Evolutionary conservation across 1,140 invertebrate species (phyloP), one percentile per base, ranked within the genome.

Genomic region (Diprion similis): DNA sequence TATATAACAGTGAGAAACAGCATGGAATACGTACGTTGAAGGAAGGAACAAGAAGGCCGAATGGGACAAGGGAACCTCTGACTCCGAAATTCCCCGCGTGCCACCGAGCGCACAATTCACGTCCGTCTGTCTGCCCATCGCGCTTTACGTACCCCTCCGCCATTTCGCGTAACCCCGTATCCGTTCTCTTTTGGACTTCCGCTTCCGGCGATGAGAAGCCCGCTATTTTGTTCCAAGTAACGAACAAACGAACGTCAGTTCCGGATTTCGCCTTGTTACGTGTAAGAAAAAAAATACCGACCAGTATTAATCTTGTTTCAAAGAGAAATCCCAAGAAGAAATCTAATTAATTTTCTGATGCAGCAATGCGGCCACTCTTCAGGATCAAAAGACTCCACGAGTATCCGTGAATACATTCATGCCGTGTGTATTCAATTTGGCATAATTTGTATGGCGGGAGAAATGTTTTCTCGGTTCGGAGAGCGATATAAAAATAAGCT

Each of bases 41-140:
- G 51, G 24, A 37, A 4, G 51, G 51, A 59, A 59, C 3, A 59
- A 59, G 51, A n/a, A 8, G 51, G 51, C 51, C 51, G 51, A 11
- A 37, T 37, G 24, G 2, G 51, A 59, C 51, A 8, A 59, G 51
- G 11, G n/a, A 59, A 59, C 51, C 8, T 8, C 51, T 13, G 51
- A 59, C 51, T 59, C 51, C n/a, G 51, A n/a, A 59, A 59, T 59
- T 59, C 51, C n/a, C 51, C 51, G 51, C 51, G 51, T 59, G 51
- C 51, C 51, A 13, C 51, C 11, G n/a, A n/a, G 11, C 51, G 51
- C 51, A 59, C 51, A 59, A 59, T 59, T 59, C 51, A 59, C 51
- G 51, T 59, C n/a, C 51, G 51, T 59, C 51, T 59, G 11, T 59
- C 51, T 59, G 51, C 11, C 51, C 11, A n/a, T 59, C 51, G 51